These are phyloP conservation scores for Agriopis leucophaearia DNA, from an alignment of 2,888 invertebrate genomes.

Conservation along the genomic window DNA sequence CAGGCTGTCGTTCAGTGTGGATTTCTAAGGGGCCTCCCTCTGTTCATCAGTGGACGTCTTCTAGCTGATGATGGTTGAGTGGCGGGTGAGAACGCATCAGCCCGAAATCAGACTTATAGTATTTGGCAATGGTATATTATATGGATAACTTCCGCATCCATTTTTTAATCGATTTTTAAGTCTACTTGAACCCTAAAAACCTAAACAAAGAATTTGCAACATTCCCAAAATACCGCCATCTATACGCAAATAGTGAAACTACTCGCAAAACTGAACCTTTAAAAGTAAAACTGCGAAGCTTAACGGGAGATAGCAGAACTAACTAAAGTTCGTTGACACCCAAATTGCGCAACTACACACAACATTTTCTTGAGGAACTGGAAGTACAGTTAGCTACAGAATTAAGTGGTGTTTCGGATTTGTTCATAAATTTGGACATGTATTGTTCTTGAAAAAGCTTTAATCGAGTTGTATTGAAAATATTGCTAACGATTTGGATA, in stretches of 20 bases:
- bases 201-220: neutral
- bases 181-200: neutral
- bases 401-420: neutral
- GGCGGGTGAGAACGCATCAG: too few relatives aligned
- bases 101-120: too few relatives aligned
- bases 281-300: conserved; percentile 80
- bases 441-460: conserved; percentile 3
- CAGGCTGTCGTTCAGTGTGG: too few relatives aligned
- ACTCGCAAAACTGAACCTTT: conserved; percentile 65
- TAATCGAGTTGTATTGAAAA: neutral
- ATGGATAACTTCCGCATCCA: neutral
- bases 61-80: too few relatives aligned
- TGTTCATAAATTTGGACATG: neutral
- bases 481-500: neutral
- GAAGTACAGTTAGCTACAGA: conserved; percentile 50
- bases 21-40: too few relatives aligned
- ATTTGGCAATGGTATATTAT: too few relatives aligned
- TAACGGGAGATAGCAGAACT: conserved; percentile 82
- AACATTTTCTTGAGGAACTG: conserved; percentile 44
- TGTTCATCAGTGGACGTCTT: too few relatives aligned
- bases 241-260: conserved; percentile 76
- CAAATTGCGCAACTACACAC: conserved; percentile 63
- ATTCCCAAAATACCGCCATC: conserved; percentile 60
- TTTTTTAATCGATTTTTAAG: neutral
- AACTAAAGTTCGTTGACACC: conserved; percentile 79